These are phyloP conservation scores for Cephus runcator DNA, from an alignment of 2,888 invertebrate species.

Conservation along the genomic window DNA sequence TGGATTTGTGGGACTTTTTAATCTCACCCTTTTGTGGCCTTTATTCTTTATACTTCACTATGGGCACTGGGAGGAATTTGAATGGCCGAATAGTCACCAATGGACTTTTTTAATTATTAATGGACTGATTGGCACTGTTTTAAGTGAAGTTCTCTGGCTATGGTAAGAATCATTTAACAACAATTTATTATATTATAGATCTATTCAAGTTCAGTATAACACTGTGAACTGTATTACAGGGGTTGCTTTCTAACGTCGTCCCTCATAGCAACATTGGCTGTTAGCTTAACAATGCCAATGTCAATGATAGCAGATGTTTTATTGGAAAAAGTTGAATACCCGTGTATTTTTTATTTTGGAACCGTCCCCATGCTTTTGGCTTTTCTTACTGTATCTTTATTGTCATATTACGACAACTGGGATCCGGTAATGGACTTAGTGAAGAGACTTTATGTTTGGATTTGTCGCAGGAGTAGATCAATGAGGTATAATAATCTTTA, in stretches of 20 bases:
- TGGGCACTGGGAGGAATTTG: slow-evolving; percentile 83
- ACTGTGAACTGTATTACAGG: slow-evolving; percentile 69
- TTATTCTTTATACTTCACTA: slow-evolving; percentile 88
- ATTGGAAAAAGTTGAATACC: slow-evolving; percentile 75
- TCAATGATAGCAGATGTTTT: slow-evolving; percentile 87
- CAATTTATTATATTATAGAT: not conserved
- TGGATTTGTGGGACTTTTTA: slow-evolving; percentile 94
- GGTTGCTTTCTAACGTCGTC: slow-evolving; percentile 94
- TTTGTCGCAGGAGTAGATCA: slow-evolving; percentile 66
- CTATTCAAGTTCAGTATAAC: slow-evolving; percentile 1
- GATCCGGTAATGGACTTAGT: slow-evolving; percentile 77
- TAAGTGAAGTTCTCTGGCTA: slow-evolving; percentile 92
- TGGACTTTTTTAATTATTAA: slow-evolving; percentile 85
- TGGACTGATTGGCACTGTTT: slow-evolving; percentile 89
- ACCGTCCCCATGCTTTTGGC: slow-evolving; percentile 81
- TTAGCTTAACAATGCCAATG: slow-evolving; percentile 89
- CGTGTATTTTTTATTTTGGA: slow-evolving; percentile 80
- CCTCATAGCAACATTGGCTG: slow-evolving; percentile 85
- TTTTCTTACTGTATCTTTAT: slow-evolving; percentile 76
- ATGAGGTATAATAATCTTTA: slow-evolving; percentile 62
- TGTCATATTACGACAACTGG: slow-evolving; percentile 84
- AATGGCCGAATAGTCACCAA: slow-evolving; percentile 85
- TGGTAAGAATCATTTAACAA: slow-evolving; percentile 71
- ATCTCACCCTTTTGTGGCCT: slow-evolving; percentile 89
- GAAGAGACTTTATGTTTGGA: slow-evolving; percentile 67